These are phyloP conservation scores for Herpailurus yagouaroundi DNA, from an alignment of 2,113 vertebrate genomes.

Conservation along the genomic window DNA sequence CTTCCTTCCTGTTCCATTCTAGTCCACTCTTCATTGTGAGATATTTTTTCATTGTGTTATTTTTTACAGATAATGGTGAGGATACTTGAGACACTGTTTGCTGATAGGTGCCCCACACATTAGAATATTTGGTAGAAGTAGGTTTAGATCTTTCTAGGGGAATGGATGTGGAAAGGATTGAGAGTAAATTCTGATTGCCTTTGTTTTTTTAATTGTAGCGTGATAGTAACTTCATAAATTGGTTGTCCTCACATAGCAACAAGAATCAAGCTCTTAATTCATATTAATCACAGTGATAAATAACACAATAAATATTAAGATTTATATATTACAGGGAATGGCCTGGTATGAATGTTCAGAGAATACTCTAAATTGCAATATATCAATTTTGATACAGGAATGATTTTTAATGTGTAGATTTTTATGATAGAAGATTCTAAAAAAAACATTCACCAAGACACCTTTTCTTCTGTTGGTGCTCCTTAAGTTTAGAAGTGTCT, in stretches of 20 bases:
- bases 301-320: neutral
- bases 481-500: neutral
- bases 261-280: constrained; percentile 17
- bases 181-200: constrained; percentile 4
- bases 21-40: neutral
- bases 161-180: neutral
- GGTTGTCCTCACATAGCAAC: neutral
- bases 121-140: neutral
- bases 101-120: neutral
- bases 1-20: neutral
- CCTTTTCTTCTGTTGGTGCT: constrained; percentile 5
- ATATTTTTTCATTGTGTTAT: neutral
- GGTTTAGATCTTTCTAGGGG: neutral
- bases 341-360: neutral
- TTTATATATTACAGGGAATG: neutral
- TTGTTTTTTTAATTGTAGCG: constrained; percentile 25
- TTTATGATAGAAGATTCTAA: constrained; percentile 13
- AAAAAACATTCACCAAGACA: neutral
- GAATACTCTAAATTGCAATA: neutral
- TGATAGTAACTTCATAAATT: constrained; percentile 30
- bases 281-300: constrained; percentile 45
- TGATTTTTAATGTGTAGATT: constrained; percentile 30
- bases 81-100: neutral
- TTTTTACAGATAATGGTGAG: constrained; percentile 5
- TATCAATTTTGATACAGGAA: neutral